A percentile compares a stretch with the other conserved stretches of the same genome.
phyloP scores from a whole-genome alignment of 2,113 vertebrate species.

The Caranx ignobilis region DNA sequence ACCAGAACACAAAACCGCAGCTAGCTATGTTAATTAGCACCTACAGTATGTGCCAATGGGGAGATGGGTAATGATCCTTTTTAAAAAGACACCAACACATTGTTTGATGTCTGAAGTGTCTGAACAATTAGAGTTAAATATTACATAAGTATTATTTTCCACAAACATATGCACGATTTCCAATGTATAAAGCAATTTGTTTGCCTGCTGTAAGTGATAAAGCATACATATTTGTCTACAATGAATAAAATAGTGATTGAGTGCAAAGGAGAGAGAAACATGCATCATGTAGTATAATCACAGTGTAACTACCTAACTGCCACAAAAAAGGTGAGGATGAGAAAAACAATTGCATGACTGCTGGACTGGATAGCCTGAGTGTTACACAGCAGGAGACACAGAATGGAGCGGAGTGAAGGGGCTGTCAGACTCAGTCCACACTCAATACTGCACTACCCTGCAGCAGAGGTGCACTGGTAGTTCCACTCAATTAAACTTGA shows the following conservation, averaged over 20 bases:
- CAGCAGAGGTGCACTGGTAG: background rate
- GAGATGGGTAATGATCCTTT: background rate
- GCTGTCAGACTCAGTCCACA: conserved; percentile 20
- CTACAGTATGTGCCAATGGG: background rate
- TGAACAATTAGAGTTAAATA: background rate
- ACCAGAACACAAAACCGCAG: background rate
- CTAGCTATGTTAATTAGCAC: background rate
- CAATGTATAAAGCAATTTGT: background rate
- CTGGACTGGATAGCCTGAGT: background rate
- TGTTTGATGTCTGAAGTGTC: background rate
- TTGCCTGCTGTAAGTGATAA: background rate
- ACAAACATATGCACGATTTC: background rate
- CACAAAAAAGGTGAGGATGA: background rate
- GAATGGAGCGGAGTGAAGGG: background rate
- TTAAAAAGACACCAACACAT: background rate
- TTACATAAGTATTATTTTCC: background rate
- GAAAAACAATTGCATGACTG: background rate
- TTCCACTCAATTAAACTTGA: conserved; percentile 18
- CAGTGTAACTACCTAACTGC: background rate
- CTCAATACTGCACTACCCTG: background rate
- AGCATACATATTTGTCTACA: background rate
- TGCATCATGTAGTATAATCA: no score
- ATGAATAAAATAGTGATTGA: background rate
- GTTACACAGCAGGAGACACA: background rate
- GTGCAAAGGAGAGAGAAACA: background rate